Evolutionary conservation across 2,888 invertebrate genomes (phyloP).

Genomic region (Teleiodes luculella): DNA sequence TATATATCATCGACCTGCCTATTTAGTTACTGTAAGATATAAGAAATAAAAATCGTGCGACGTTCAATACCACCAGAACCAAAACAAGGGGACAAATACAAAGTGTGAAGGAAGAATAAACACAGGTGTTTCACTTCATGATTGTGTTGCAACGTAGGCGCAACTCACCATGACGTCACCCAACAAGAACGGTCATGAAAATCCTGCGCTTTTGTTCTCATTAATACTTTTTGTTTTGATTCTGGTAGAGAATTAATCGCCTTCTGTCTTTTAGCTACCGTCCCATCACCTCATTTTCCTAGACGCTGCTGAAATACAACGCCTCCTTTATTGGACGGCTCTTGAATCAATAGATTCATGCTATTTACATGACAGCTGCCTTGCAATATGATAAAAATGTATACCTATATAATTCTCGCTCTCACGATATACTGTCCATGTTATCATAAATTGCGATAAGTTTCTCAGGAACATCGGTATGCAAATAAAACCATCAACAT

Average conservation of each 20-base stretch:
- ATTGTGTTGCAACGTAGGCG: background rate
- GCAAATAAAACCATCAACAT: no score
- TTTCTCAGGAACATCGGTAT: no score
- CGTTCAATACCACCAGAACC: conserved; percentile 20
- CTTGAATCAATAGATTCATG: no score
- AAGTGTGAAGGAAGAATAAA: conserved; percentile 30
- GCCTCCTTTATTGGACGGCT: no score
- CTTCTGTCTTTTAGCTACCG: no score
- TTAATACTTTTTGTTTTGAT: no score
- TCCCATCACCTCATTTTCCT: no score
- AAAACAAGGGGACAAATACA: conserved; percentile 39
- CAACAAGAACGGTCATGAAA: background rate
- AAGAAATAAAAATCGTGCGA: conserved; percentile 21
- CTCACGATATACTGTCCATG: no score
- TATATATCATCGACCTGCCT: background rate
- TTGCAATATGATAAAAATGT: background rate
- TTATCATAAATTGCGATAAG: no score
- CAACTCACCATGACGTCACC: background rate
- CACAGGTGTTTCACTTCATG: conserved; percentile 35
- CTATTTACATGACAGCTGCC: no score
- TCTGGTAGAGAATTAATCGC: no score
- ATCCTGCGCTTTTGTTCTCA: background rate
- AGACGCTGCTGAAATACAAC: no score
- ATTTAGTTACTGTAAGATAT: background rate
- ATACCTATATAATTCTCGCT: background rate